These are phyloP conservation scores for Archaeoteleia sp. DNA, from an alignment of 2,888 invertebrate genomes.

Conservation along the genomic window DNA sequence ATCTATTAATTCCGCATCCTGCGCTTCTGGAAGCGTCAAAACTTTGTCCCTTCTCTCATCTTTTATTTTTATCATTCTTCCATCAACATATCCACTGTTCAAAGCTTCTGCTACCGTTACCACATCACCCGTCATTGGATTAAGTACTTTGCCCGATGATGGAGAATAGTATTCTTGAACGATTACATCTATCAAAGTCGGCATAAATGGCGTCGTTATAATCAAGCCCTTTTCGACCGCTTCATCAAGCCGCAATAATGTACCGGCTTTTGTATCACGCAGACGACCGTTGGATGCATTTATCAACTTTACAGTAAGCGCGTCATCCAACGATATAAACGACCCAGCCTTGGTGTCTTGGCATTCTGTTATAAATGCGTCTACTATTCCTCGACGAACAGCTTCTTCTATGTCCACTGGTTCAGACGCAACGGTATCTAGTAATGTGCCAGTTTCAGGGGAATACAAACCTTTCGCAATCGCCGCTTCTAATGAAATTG, in stretches of 20 bases:
- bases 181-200: slow-evolving; percentile 84
- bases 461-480: slow-evolving; percentile 83
- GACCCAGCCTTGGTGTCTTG: slow-evolving; percentile 85
- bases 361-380: slow-evolving; percentile 87
- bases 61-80: slow-evolving; percentile 83
- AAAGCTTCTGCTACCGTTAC: slow-evolving; percentile 87
- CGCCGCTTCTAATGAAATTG: slow-evolving; percentile 87
- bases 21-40: slow-evolving; percentile 82
- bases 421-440: slow-evolving; percentile 84
- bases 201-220: slow-evolving; percentile 82
- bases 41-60: slow-evolving; percentile 82
- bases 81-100: slow-evolving; percentile 82
- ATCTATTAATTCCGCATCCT: slow-evolving; percentile 83
- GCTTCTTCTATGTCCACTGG: slow-evolving; percentile 85
- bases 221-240: slow-evolving; percentile 84
- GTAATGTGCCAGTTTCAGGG: slow-evolving; percentile 81
- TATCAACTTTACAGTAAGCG: slow-evolving; percentile 82
- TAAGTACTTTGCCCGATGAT: slow-evolving; percentile 83
- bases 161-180: slow-evolving; percentile 86
- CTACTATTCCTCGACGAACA: slow-evolving; percentile 86
- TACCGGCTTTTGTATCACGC: slow-evolving; percentile 83
- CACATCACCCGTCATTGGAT: slow-evolving; percentile 85
- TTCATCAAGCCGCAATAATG: slow-evolving; percentile 81
- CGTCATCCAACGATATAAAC: slow-evolving; percentile 84
- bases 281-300: slow-evolving; percentile 83